Conservation (phyloP, 2,797 vertebrate species). For the Leptoclinus maculatus region DNA sequence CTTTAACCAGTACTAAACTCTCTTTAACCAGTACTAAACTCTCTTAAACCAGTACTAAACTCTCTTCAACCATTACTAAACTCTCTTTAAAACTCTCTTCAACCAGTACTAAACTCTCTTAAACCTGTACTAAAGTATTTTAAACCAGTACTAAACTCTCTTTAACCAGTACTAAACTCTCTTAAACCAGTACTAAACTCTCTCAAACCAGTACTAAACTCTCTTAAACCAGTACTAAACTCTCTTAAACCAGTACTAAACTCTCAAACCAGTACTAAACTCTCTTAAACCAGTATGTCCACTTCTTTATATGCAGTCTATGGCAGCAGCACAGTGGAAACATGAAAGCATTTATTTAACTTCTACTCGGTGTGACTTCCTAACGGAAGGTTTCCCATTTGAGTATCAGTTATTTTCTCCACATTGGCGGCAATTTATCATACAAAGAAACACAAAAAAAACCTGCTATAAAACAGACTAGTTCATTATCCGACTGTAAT, state of each 20-base stretch:
- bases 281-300: no score
- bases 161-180: no score
- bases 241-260: no score
- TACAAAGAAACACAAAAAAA: conserved; percentile 24
- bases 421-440: conserved; percentile 25
- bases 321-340: background rate
- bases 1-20: no score
- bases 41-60: background rate
- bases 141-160: no score
- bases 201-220: no score
- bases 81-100: no score
- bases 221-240: background rate
- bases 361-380: background rate
- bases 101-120: no score
- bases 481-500: conserved; percentile 51
- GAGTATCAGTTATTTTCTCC: conserved; percentile 19
- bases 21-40: no score
- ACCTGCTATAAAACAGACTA: conserved; percentile 50
- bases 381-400: conserved; percentile 18
- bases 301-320: background rate
- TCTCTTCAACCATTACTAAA: background rate
- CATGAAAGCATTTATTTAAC: background rate
- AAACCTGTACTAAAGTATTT: no score
- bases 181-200: background rate
- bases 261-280: no score